Conservation (phyloP, 1,140 invertebrate genomes). For the Agraylea sexmaculata region DNA sequence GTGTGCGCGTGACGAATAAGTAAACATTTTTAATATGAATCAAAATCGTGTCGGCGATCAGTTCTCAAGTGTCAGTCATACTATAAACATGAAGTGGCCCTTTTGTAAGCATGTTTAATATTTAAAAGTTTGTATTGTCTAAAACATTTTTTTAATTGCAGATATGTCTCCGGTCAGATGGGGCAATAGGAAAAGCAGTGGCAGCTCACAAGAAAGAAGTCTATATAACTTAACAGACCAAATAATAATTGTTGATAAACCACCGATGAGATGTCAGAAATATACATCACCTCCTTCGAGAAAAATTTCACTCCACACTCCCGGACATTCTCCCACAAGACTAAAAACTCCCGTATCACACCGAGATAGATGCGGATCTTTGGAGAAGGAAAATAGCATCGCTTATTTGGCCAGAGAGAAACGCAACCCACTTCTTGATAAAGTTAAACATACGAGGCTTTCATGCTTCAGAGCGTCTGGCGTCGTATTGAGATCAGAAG, state of each 20-base stretch:
- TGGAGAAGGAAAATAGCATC: slow-evolving; percentile 36
- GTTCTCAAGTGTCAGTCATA: no score
- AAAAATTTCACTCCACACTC: slow-evolving; percentile 35
- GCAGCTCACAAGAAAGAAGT: slow-evolving; percentile 53
- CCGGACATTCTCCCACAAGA: slow-evolving; percentile 31
- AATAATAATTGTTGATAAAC: slow-evolving; percentile 43
- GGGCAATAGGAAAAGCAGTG: slow-evolving; percentile 49
- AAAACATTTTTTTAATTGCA: slow-evolving; percentile 32
- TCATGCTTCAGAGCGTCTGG: slow-evolving; percentile 51
- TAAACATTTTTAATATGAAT: background rate
- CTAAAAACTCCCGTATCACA: slow-evolving; percentile 26
- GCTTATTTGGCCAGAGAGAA: slow-evolving; percentile 44
- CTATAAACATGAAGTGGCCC: no score
- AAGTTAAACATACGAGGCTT: slow-evolving; percentile 57
- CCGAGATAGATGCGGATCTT: slow-evolving; percentile 33
- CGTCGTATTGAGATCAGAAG: slow-evolving; percentile 33
- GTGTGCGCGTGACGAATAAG: background rate
- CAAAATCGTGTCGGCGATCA: background rate
- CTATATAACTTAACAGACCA: slow-evolving; percentile 52
- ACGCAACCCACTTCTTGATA: slow-evolving; percentile 54
- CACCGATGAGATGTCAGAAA: slow-evolving; percentile 32
- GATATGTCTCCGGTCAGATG: slow-evolving; percentile 56
- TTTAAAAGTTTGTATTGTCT: background rate
- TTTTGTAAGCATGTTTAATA: no score
- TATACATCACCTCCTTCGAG: slow-evolving; percentile 29